phyloP scores from a whole-genome alignment of 2,888 invertebrate genomes.

The Nomada fucata region DNA sequence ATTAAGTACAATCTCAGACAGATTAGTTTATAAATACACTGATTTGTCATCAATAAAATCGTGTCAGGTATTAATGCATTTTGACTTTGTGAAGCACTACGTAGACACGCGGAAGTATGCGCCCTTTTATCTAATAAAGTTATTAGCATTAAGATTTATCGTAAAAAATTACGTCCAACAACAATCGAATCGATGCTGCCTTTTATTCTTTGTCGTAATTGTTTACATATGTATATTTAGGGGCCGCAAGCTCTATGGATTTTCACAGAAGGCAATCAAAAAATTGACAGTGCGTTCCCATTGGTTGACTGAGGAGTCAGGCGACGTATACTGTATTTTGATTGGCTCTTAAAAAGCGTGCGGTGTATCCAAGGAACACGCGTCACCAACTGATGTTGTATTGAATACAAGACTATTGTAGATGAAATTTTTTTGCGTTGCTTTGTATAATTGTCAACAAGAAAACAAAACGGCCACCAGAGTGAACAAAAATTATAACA shows the following conservation, averaged over 20 bases:
- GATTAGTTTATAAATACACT: slow-evolving; percentile 15
- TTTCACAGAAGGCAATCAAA: slow-evolving; percentile 67
- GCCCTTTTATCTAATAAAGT: background rate
- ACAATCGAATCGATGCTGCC: background rate
- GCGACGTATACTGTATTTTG: slow-evolving; percentile 72
- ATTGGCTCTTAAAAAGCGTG: slow-evolving; percentile 73
- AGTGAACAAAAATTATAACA: background rate
- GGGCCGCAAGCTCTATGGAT: slow-evolving; percentile 56
- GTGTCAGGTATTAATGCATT: slow-evolving; percentile 14
- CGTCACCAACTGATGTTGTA: slow-evolving; percentile 67
- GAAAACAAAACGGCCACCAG: background rate
- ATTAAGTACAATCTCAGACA: background rate
- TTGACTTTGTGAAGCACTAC: slow-evolving; percentile 16
- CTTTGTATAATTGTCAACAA: background rate
- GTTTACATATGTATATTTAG: slow-evolving; percentile 40
- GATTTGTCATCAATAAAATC: background rate
- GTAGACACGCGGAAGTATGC: background rate
- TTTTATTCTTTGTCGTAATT: slow-evolving; percentile 9
- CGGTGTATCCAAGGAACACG: slow-evolving; percentile 75
- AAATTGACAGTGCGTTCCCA: slow-evolving; percentile 70
- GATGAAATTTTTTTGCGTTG: background rate
- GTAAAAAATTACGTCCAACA: background rate
- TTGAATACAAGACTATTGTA: slow-evolving; percentile 26
- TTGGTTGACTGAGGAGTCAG: slow-evolving; percentile 78
- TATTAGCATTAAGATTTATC: background rate